Conservation (phyloP, 1,140 invertebrate species). For the Calosoma granatense region DNA sequence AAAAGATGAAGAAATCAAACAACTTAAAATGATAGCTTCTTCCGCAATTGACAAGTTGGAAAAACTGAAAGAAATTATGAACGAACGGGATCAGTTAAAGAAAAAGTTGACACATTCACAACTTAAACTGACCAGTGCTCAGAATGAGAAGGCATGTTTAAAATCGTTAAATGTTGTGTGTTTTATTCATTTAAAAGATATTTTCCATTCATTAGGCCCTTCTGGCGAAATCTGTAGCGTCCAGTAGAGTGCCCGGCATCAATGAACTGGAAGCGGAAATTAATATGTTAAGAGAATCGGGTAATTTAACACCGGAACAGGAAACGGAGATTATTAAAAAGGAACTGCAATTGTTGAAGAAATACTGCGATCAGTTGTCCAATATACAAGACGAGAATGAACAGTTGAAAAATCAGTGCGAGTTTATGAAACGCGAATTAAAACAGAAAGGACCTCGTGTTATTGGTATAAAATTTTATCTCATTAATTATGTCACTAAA, state of each 20-base stretch:
- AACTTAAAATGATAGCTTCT: neutral
- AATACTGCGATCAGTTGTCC: constrained; percentile 13
- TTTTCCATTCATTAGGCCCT: neutral
- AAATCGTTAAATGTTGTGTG: too few relatives aligned
- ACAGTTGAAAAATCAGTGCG: constrained; percentile 9
- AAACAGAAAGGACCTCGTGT: too few relatives aligned
- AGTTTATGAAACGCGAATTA: too few relatives aligned
- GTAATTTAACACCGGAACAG: constrained; percentile 17
- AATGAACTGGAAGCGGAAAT: constrained; percentile 13
- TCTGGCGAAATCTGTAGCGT: neutral
- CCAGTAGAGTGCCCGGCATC: neutral
- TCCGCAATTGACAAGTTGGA: constrained; percentile 10
- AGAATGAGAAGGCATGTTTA: neutral
- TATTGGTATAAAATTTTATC: neutral
- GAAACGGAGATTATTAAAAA: constrained; percentile 14
- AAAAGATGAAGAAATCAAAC: neutral
- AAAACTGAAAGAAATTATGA: constrained; percentile 8
- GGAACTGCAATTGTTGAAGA: constrained; percentile 12
- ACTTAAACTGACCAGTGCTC: neutral
- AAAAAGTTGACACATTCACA: neutral
- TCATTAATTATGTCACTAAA: constrained; percentile 3
- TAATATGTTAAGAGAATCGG: constrained; percentile 14
- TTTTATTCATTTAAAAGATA: too few relatives aligned
- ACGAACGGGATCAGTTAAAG: neutral
- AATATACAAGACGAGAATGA: constrained; percentile 13